These are phyloP conservation scores for Scomber colias DNA, from an alignment of 2,113 vertebrate species.

Conservation along the genomic window DNA sequence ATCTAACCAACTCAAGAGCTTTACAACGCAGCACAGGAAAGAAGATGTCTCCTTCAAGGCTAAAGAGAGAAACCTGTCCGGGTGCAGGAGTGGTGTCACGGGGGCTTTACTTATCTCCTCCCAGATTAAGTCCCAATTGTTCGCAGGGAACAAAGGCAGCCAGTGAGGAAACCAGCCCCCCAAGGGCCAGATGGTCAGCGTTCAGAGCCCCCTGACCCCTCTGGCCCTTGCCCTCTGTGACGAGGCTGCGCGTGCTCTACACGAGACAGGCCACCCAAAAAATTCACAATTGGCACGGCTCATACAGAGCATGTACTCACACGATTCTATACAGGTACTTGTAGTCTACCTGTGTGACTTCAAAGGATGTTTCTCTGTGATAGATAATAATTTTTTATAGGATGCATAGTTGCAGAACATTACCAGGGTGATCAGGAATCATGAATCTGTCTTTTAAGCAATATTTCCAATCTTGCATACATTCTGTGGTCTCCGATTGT, in stretches of 20 bases:
- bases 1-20: constrained; percentile 1
- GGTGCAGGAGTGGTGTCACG: constrained; percentile 67
- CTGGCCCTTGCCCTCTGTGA: constrained; percentile 73
- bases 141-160: constrained; percentile 91
- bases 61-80: constrained; percentile 71
- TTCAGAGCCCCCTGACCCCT: constrained; percentile 89
- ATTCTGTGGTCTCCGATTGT: not conserved
- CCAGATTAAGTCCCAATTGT: constrained; percentile 94
- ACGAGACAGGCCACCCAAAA: constrained; percentile 76
- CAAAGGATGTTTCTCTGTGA: not conserved
- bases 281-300: constrained; percentile 38
- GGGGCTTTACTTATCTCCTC: constrained; percentile 89
- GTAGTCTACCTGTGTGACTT: not conserved
- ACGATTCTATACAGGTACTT: constrained; percentile 6
- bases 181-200: constrained; percentile 94
- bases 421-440: not conserved
- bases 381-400: not conserved
- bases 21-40: constrained; percentile 52
- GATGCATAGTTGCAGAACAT: not conserved
- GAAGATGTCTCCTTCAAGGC: constrained; percentile 78
- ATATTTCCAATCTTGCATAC: not conserved
- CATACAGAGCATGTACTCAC: not conserved
- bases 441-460: not conserved
- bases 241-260: constrained; percentile 66
- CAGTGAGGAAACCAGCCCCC: constrained; percentile 90